Percentiles rank a stretch among this genome's conserved stretches.
Conservation (phyloP, 2,113 vertebrate genomes). For the Leptobrachium leishanense region DNA sequence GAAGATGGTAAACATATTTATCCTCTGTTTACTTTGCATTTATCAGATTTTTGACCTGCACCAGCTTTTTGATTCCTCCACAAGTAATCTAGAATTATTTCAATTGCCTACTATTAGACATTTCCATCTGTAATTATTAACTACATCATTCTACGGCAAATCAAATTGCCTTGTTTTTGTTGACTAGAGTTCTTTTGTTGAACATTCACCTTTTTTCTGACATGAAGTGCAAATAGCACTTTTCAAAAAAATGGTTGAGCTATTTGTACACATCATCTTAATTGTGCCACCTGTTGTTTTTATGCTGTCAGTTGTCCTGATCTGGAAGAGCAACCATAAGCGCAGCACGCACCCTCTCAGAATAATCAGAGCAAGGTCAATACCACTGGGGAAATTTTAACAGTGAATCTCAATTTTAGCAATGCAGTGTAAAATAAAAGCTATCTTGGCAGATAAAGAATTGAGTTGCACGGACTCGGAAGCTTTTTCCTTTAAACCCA, state of each 20-base stretch:
- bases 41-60: conserved; percentile 40
- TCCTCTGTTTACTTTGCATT: conserved; percentile 37
- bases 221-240: background rate
- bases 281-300: conserved; percentile 19
- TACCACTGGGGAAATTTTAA: background rate
- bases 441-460: too few relatives aligned
- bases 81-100: conserved; percentile 37
- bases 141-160: background rate
- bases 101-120: conserved; percentile 20
- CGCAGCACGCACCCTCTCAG: background rate
- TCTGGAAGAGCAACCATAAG: background rate
- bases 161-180: conserved; percentile 28
- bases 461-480: too few relatives aligned
- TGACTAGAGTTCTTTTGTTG: conserved; percentile 17
- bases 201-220: conserved; percentile 6
- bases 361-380: background rate
- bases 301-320: background rate
- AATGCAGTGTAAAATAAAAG: background rate
- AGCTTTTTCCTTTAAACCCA: too few relatives aligned
- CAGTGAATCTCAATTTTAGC: background rate
- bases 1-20: conserved; percentile 31
- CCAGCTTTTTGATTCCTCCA: conserved; percentile 25
- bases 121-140: conserved; percentile 29
- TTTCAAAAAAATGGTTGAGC: conserved; percentile 5
- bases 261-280: conserved; percentile 12